Percentiles rank a stretch among this genome's conserved stretches.
These are phyloP conservation scores for Pseudoips prasinana DNA, from an alignment of 2,888 invertebrate species.

Conservation along the genomic window DNA sequence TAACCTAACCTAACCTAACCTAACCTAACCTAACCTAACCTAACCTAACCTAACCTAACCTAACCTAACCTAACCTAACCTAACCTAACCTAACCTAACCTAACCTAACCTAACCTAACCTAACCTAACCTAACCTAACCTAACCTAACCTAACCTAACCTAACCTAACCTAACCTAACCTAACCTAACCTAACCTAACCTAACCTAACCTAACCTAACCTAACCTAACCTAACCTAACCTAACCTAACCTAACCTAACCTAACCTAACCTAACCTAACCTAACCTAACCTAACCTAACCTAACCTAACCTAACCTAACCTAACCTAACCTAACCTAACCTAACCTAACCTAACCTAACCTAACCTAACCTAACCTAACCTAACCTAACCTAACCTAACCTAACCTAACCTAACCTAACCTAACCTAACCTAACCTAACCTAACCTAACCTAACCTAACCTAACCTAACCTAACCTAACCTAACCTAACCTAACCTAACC, in stretches of 20 bases:
- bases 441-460: slow-evolving; percentile 14
- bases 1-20: no score
- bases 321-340: slow-evolving; percentile 10
- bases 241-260: slow-evolving; percentile 1
- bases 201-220: slow-evolving; percentile 12
- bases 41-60: no score
- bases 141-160: no score
- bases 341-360: slow-evolving; percentile 10
- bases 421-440: slow-evolving; percentile 14
- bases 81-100: slow-evolving; percentile 18
- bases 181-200: slow-evolving; percentile 7
- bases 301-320: slow-evolving; percentile 9
- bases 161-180: no score
- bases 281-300: background rate
- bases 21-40: no score
- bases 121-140: no score
- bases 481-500: slow-evolving; percentile 15
- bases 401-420: slow-evolving; percentile 12
- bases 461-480: slow-evolving; percentile 14
- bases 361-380: slow-evolving; percentile 10
- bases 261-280: background rate
- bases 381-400: slow-evolving; percentile 11
- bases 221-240: slow-evolving; percentile 12
- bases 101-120: slow-evolving; percentile 19
- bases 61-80: slow-evolving; percentile 10